Conservation (phyloP, 35 echinoderm and acorn worm genomes). For the Nesometra sesokonis region DNA sequence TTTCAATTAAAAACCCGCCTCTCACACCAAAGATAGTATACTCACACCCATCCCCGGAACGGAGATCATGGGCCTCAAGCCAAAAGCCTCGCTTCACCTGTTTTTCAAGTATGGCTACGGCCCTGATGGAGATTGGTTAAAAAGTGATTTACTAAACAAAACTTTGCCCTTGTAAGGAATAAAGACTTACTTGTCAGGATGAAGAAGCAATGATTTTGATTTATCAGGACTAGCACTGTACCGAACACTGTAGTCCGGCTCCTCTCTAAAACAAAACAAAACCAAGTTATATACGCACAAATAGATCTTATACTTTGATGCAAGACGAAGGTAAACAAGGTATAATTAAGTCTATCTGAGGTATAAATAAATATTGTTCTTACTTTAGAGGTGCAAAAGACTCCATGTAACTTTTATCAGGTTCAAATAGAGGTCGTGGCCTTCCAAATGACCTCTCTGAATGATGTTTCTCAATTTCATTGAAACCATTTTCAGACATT, state of each 20-base stretch:
- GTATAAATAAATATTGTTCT: background rate
- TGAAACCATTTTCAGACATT: background rate
- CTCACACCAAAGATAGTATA: no score
- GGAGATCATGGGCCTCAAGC: no score
- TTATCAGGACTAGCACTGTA: background rate
- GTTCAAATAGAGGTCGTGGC: slow-evolving; percentile 40
- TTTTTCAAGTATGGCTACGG: no score
- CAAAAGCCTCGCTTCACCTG: no score
- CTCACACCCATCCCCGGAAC: no score
- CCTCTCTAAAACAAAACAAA: background rate
- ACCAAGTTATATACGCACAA: no score
- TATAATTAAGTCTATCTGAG: no score
- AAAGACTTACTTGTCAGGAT: background rate
- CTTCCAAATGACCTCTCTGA: slow-evolving; percentile 37
- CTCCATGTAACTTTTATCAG: slow-evolving; percentile 65
- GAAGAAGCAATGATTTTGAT: background rate
- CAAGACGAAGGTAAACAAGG: no score
- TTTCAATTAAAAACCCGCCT: no score
- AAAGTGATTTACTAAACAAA: no score
- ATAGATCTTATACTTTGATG: no score
- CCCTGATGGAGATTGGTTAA: background rate
- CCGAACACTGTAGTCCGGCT: background rate
- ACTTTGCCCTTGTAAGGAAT: background rate
- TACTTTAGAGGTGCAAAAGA: slow-evolving; percentile 85
- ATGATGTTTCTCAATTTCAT: background rate